phyloP scores from a whole-genome alignment of 2,888 invertebrate genomes.

The Hirtodrosophila histrioides region DNA sequence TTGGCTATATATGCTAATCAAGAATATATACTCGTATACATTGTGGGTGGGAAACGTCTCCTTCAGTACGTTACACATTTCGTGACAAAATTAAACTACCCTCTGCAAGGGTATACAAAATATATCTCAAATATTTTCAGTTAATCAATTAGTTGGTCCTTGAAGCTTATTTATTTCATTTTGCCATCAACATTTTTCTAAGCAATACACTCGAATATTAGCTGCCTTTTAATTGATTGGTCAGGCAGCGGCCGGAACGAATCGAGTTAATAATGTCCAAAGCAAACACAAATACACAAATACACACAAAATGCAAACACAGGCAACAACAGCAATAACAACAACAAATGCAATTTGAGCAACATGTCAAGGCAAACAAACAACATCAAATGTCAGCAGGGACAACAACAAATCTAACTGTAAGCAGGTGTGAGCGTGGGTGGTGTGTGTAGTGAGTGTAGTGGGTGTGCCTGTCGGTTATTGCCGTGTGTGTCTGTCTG shows the following conservation, averaged over 20 bases:
- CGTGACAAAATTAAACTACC: too few relatives aligned
- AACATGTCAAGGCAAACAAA: constrained; percentile 70
- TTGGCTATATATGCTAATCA: too few relatives aligned
- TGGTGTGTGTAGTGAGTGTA: neutral
- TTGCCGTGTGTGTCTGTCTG: constrained; percentile 1
- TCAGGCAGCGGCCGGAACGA: constrained; percentile 18
- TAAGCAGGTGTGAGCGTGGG: constrained; percentile 15
- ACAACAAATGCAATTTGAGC: constrained; percentile 61
- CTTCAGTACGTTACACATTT: too few relatives aligned
- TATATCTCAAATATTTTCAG: neutral
- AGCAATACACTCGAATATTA: neutral
- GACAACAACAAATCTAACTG: constrained; percentile 22
- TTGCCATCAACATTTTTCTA: neutral
- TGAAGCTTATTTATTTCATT: constrained; percentile 10
- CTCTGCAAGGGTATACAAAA: too few relatives aligned
- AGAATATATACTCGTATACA: too few relatives aligned
- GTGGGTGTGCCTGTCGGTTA: constrained; percentile 19
- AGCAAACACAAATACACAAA: constrained; percentile 50
- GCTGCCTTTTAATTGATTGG: constrained; percentile 27
- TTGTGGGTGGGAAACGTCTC: too few relatives aligned
- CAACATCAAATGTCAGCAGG: constrained; percentile 53
- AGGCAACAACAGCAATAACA: constrained; percentile 15
- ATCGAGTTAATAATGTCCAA: constrained; percentile 56
- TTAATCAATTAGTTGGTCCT: constrained; percentile 12
- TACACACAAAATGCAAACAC: constrained; percentile 8